A percentile compares a stretch with the other conserved stretches of the same genome.
Conservation (phyloP, 1,140 invertebrate species). For the Brachionus paranguensis region DNA sequence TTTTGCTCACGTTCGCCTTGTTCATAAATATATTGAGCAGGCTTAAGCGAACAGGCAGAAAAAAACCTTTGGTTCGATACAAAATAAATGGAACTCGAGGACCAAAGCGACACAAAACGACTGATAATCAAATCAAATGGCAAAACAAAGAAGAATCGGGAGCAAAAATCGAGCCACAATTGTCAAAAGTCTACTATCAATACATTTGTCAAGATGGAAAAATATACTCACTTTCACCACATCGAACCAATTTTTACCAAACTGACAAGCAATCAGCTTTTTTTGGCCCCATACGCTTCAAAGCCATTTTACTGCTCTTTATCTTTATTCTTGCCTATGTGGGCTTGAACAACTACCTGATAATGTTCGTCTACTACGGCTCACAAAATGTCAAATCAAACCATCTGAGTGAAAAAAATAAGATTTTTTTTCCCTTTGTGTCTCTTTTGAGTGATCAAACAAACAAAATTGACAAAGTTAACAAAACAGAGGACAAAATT, state of each 20-base stretch:
- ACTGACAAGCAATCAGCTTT: not conserved
- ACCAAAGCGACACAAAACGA: not conserved
- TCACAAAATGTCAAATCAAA: not conserved
- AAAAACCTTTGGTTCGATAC: not conserved
- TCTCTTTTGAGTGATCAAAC: not conserved
- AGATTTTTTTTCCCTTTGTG: not conserved
- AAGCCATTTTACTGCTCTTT: not conserved
- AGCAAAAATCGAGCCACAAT: not conserved
- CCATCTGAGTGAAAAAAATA: not conserved
- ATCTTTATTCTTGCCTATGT: not conserved
- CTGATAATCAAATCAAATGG: not conserved
- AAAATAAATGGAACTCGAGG: not conserved
- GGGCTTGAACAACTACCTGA: not conserved
- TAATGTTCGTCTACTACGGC: constrained; percentile 10
- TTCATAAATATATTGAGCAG: not conserved
- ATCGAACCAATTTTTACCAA: not conserved
- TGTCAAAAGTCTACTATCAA: not conserved
- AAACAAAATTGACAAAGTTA: not conserved
- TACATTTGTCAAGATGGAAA: constrained; percentile 9
- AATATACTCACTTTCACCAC: not conserved
- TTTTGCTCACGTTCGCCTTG: not conserved
- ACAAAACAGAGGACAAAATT: not conserved
- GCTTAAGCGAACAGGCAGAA: not conserved
- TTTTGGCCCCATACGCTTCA: not conserved
- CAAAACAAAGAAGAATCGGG: not conserved